Conservation (phyloP, 1,140 invertebrate species). For the Tenebrio molitor region DNA sequence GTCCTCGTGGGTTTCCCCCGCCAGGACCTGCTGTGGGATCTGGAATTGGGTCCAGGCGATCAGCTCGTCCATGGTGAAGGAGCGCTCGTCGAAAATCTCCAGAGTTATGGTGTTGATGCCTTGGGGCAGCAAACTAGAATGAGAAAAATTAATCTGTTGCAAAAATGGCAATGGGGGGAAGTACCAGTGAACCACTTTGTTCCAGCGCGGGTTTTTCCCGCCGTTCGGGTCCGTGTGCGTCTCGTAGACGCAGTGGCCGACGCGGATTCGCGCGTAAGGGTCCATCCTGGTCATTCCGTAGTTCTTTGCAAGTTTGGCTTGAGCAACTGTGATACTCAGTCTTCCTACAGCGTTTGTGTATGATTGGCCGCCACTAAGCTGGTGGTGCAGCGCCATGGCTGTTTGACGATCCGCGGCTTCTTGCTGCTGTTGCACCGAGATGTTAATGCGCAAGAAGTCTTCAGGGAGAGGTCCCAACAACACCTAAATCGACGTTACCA, state of each 20-base stretch:
- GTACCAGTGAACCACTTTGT: slow-evolving; percentile 93
- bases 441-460: slow-evolving; percentile 82
- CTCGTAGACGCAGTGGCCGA: slow-evolving; percentile 95
- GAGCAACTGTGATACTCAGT: slow-evolving; percentile 85
- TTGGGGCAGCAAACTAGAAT: slow-evolving; percentile 83
- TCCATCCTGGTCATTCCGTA: slow-evolving; percentile 98
- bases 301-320: slow-evolving; percentile 95
- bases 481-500: slow-evolving; percentile 68
- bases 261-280: slow-evolving; percentile 91
- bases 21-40: slow-evolving; percentile 86
- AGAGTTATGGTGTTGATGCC: slow-evolving; percentile 91
- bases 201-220: slow-evolving; percentile 96
- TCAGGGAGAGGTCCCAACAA: slow-evolving; percentile 84
- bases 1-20: slow-evolving; percentile 92
- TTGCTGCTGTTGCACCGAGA: slow-evolving; percentile 73
- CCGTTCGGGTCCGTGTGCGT: slow-evolving; percentile 95
- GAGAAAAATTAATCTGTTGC: background rate
- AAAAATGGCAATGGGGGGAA: slow-evolving; percentile 30
- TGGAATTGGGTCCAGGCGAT: slow-evolving; percentile 92
- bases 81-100: slow-evolving; percentile 97
- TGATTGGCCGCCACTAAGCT: slow-evolving; percentile 68
- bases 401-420: slow-evolving; percentile 84
- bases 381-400: slow-evolving; percentile 85
- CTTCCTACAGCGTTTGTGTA: slow-evolving; percentile 75
- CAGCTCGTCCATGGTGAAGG: slow-evolving; percentile 95